Conservation (phyloP, 2,113 vertebrate genomes). For the Percopsis transmontana region DNA sequence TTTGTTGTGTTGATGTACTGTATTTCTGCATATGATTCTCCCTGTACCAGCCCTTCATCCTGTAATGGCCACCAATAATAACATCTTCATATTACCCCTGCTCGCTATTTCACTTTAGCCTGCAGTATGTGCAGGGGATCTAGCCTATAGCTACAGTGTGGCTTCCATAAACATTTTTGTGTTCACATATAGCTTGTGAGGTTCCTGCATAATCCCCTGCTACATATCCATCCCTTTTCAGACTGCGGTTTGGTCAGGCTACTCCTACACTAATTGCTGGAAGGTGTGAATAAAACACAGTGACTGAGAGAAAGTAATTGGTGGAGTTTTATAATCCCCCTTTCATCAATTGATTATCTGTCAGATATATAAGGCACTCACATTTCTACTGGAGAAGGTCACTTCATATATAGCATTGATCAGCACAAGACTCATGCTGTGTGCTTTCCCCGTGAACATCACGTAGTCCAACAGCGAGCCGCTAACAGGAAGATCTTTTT, state of each 20-base stretch:
- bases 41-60: too few relatives aligned
- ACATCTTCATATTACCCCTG: not conserved
- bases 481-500: too few relatives aligned
- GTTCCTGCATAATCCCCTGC: constrained; percentile 10
- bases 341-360: constrained; percentile 68
- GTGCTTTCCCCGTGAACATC: too few relatives aligned
- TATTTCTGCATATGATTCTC: too few relatives aligned
- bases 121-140: not conserved
- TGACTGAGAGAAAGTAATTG: constrained; percentile 46
- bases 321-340: constrained; percentile 56
- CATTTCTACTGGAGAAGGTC: constrained; percentile 58
- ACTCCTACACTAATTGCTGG: constrained; percentile 18
- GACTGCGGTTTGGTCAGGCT: constrained; percentile 22
- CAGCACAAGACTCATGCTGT: not conserved
- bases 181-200: not conserved
- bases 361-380: constrained; percentile 56
- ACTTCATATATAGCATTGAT: constrained; percentile 60
- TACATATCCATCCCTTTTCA: constrained; percentile 23
- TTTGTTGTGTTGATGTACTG: too few relatives aligned
- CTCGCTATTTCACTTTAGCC: too few relatives aligned
- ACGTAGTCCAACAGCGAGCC: too few relatives aligned
- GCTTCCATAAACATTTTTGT: not conserved
- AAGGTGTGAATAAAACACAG: constrained; percentile 19
- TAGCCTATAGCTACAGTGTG: not conserved
- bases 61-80: too few relatives aligned